These are phyloP conservation scores for Alca torda DNA, from an alignment of 2,797 vertebrate genomes.

Conservation along the genomic window DNA sequence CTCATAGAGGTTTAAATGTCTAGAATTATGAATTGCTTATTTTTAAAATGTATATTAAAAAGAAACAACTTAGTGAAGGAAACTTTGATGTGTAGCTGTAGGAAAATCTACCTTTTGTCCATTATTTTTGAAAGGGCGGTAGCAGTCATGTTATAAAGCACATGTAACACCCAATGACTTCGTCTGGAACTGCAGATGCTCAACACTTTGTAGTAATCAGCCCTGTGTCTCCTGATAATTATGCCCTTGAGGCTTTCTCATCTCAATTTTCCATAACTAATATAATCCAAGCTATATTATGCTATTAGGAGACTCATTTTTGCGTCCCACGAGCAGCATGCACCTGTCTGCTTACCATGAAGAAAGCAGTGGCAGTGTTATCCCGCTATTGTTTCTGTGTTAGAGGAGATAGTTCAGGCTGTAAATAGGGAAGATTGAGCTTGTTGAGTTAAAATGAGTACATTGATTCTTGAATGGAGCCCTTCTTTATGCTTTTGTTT, in stretches of 20 bases:
- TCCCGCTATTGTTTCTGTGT: not conserved
- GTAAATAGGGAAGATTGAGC: not conserved
- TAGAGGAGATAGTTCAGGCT: not conserved
- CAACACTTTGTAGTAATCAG: not conserved
- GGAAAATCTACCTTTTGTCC: not conserved
- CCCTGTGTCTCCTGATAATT: not conserved
- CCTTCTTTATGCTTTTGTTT: not conserved
- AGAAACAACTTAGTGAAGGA: not conserved
- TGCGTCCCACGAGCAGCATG: not conserved
- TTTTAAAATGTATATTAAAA: not conserved
- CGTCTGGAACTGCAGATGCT: not conserved
- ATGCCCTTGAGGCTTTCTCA: not conserved
- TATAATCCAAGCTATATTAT: not conserved
- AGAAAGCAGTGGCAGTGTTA: not conserved
- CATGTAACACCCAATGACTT: not conserved
- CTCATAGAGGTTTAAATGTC: not conserved
- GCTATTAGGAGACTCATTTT: not conserved
- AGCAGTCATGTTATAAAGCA: not conserved
- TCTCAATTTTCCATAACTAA: conserved; percentile 1
- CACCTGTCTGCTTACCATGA: not conserved
- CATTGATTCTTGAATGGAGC: not conserved
- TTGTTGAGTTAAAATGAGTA: not conserved
- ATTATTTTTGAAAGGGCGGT: not conserved
- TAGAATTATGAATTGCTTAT: not conserved
- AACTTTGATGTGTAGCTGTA: not conserved